Percentiles rank a stretch among this genome's conserved stretches.
Evolutionary conservation across 2,797 vertebrate genomes (phyloP).

Genomic region (Pempheris klunzingeri): DNA sequence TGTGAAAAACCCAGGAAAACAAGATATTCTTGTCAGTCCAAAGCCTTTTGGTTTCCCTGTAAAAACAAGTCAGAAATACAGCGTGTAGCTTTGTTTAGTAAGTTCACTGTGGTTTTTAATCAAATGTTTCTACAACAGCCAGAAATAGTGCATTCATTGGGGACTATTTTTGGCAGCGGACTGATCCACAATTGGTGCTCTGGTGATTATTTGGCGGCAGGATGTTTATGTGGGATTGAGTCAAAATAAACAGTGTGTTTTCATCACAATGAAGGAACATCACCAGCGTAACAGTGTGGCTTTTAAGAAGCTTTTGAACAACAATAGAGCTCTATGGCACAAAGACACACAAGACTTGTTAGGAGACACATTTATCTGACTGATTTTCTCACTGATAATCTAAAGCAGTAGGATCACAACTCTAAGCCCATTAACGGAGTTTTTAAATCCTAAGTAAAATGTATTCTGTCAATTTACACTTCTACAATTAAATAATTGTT

Average conservation of each 20-base stretch:
- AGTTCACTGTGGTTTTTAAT: too few species aligned
- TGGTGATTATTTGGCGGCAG: neutral
- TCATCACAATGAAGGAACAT: neutral
- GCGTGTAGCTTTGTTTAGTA: too few species aligned
- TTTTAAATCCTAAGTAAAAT: neutral
- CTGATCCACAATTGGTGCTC: neutral
- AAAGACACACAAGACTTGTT: neutral
- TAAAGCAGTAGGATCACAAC: neutral
- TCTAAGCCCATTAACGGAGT: neutral
- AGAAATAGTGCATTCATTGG: neutral
- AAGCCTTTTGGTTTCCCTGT: neutral
- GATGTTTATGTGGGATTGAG: neutral
- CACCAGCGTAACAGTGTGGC: neutral
- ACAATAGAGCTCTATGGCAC: neutral
- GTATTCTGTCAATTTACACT: neutral
- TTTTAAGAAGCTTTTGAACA: neutral
- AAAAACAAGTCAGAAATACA: neutral
- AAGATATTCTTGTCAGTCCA: neutral
- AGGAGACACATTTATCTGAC: neutral
- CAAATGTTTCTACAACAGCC: neutral
- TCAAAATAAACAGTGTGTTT: neutral
- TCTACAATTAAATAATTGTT: neutral
- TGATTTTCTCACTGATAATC: neutral
- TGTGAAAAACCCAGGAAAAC: slow-evolving; percentile 17
- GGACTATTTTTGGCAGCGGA: neutral